These are phyloP conservation scores for Sycophaga agraensis DNA, from an alignment of 1,140 invertebrate genomes.

Conservation along the genomic window DNA sequence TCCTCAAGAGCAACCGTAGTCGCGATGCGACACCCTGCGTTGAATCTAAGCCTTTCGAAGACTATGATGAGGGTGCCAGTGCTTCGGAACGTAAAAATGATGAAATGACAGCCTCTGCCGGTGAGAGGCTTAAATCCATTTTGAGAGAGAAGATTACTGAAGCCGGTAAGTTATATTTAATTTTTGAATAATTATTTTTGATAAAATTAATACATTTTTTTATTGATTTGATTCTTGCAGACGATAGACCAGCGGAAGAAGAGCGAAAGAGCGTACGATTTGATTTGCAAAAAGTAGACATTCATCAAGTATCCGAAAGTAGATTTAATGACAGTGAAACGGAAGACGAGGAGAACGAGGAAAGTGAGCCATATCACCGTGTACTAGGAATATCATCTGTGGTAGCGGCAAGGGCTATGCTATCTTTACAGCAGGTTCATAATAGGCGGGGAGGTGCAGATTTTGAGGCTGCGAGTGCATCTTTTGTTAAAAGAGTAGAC, in stretches of 20 bases:
- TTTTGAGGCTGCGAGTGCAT: not conserved
- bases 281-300: conserved; percentile 57
- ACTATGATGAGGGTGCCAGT: conserved; percentile 26
- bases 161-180: conserved; percentile 43
- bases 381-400: conserved; percentile 34
- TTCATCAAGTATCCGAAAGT: conserved; percentile 4
- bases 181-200: conserved; percentile 19
- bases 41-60: conserved; percentile 39
- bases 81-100: not conserved
- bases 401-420: conserved; percentile 13
- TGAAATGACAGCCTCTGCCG: conserved; percentile 16
- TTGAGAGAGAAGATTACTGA: conserved; percentile 67
- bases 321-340: conserved; percentile 57
- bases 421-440: conserved; percentile 6
- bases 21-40: conserved; percentile 52
- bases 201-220: not conserved
- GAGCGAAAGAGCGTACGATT: conserved; percentile 74
- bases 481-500: conserved; percentile 20
- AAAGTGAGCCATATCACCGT: conserved; percentile 38
- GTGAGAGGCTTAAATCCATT: conserved; percentile 68
- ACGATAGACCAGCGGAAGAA: conserved; percentile 62
- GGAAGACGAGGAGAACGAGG: conserved; percentile 54
- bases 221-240: conserved; percentile 36
- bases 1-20: conserved; percentile 68
- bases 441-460: conserved; percentile 14